Conservation (phyloP, 2,888 invertebrate genomes). For the Polydrusus tereticollis region DNA sequence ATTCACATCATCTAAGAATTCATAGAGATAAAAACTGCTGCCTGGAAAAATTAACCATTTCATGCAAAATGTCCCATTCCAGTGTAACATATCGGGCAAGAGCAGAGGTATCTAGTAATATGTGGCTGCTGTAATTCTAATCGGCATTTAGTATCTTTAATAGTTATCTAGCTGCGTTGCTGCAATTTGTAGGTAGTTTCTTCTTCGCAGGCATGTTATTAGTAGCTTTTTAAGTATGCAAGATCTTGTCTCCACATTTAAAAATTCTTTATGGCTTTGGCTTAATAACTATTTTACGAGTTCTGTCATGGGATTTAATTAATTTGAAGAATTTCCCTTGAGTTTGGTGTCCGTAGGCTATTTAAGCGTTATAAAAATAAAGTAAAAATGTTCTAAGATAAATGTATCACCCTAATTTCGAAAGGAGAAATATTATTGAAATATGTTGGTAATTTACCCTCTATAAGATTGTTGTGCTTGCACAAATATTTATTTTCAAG, state of each 20-base stretch:
- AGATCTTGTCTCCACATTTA: constrained; percentile 46
- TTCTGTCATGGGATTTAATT: constrained; percentile 32
- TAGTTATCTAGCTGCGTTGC: constrained; percentile 39
- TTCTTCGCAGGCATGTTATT: constrained; percentile 41
- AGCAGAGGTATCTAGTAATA: constrained; percentile 24
- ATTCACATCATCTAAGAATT: no score
- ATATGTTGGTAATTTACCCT: neutral
- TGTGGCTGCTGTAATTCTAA: constrained; percentile 43
- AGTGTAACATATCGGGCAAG: constrained; percentile 14
- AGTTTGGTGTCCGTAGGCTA: neutral
- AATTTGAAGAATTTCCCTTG: constrained; percentile 17
- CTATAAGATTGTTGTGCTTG: neutral
- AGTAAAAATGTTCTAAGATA: no score
- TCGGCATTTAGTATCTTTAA: constrained; percentile 44
- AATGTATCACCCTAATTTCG: neutral
- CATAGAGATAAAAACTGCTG: no score
- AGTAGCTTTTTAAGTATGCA: constrained; percentile 40
- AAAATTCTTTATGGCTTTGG: constrained; percentile 30
- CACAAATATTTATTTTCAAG: neutral
- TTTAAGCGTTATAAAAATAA: no score
- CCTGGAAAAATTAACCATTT: neutral
- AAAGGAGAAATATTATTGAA: neutral
- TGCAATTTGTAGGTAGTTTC: constrained; percentile 43
- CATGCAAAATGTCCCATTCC: constrained; percentile 4
- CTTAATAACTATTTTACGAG: constrained; percentile 36